These are phyloP conservation scores for Neomicropteryx cornuta DNA, from an alignment of 1,140 invertebrate genomes.

Conservation along the genomic window DNA sequence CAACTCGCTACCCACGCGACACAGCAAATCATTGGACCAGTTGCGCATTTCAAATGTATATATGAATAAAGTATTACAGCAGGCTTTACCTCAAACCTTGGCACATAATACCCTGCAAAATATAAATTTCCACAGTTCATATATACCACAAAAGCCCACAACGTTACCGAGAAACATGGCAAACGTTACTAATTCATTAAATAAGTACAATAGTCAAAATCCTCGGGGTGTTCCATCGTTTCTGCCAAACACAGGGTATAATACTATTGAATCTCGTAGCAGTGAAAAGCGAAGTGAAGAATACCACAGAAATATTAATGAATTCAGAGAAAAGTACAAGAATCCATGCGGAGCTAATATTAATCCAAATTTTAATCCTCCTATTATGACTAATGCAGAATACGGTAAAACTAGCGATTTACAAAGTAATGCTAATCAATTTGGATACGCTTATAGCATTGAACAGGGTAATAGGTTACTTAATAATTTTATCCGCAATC, in stretches of 20 bases:
- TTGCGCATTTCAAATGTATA: constrained; percentile 39
- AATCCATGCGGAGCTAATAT: constrained; percentile 31
- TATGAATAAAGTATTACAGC: constrained; percentile 2
- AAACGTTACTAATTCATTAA: too few relatives aligned
- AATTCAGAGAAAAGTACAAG: constrained; percentile 48
- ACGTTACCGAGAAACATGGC: constrained; percentile 37
- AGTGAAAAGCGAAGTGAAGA: too few relatives aligned
- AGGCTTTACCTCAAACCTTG: constrained; percentile 2
- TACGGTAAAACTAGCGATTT: too few relatives aligned
- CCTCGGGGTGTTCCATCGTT: too few relatives aligned
- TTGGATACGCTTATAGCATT: constrained; percentile 36
- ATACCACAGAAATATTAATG: constrained; percentile 42
- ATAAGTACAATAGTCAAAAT: too few relatives aligned
- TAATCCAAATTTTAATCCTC: too few relatives aligned
- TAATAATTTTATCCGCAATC: constrained; percentile 39
- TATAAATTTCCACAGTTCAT: constrained; percentile 7
- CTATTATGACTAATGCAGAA: too few relatives aligned
- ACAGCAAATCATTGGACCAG: constrained; percentile 72
- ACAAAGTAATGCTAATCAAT: constrained; percentile 31
- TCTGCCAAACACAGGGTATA: too few relatives aligned
- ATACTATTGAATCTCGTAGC: too few relatives aligned
- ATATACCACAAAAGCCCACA: constrained; percentile 26
- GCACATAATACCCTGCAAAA: too few relatives aligned
- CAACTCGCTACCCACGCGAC: constrained; percentile 51
- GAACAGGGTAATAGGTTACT: constrained; percentile 37